Evolutionary conservation across 2,797 vertebrate species (phyloP), one percentile per base, ranked within the genome.

Genomic region (Chrosomus eos): DNA sequence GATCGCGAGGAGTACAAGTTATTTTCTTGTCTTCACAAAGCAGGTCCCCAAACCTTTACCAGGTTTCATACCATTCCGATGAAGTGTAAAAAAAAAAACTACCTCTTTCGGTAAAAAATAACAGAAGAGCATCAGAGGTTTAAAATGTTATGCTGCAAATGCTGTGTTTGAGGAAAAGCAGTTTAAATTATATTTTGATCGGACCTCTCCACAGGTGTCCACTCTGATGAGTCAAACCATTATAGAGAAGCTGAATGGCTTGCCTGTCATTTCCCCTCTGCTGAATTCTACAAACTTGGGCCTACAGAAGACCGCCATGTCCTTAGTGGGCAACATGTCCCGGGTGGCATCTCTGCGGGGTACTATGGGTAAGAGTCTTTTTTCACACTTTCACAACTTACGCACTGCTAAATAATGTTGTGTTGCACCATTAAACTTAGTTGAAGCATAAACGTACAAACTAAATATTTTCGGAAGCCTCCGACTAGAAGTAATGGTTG

Each of bases 261-360:
- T 97, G 87, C 85, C 92, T 0, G 88, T 95, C 40, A 91, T 99
- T 0, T 77, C 93, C 0, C 89, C 92, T 10, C 95, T 97, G 60
- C 88, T 99, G 45, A 93, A 94, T 58, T 97, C 97, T 1, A 81
- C 87, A 8, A 96, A 96, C 89, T 81, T 81, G 0, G 93, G 89
- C 6, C 92, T 99, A 60, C 95, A 97, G 84, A 95, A 96, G 48
- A 94, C 94, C 0, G 94, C 95, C 9, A 89, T 96, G 73, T 96
- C 95, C 13, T 92, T 99, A 88, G 90, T 98, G 79, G 95, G 95
- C 80, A 99, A 99, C 93, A 95, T 99, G 94, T 96, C 96, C 70
- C 94, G 96, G 60, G 95, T 91, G 83, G 84, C 91, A 8, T 86
- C 89, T 80, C 92, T 97, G 82, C 96, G 96, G 88, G 86, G 89